These are phyloP conservation scores for Oreotrochilus melanogaster DNA, from an alignment of 2,113 vertebrate species.

Conservation along the genomic window DNA sequence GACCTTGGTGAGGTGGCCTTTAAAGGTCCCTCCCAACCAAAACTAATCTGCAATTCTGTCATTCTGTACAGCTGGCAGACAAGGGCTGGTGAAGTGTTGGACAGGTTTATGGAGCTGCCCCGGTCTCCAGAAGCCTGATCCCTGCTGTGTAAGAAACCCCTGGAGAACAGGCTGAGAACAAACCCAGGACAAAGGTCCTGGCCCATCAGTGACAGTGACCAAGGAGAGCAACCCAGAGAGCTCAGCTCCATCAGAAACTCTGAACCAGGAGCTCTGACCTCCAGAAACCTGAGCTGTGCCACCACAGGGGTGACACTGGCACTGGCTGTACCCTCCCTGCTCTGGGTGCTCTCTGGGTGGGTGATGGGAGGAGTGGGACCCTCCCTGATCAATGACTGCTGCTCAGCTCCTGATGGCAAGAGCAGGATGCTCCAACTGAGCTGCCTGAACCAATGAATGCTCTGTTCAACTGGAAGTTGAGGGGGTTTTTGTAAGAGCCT, in stretches of 20 bases:
- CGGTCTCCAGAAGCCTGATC: not conserved
- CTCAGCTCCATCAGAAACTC: not conserved
- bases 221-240: not conserved
- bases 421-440: not conserved
- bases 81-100: not conserved
- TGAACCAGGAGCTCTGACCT: too few relatives aligned
- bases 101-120: not conserved
- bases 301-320: not conserved
- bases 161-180: not conserved
- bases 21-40: too few relatives aligned
- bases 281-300: not conserved
- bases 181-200: not conserved
- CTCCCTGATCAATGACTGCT: not conserved
- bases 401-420: not conserved
- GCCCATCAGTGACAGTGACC: not conserved
- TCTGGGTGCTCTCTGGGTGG: not conserved
- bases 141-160: not conserved
- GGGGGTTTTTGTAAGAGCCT: not conserved
- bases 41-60: too few relatives aligned
- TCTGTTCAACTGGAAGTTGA: not conserved
- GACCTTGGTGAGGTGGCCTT: too few relatives aligned
- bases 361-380: not conserved
- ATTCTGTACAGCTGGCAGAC: not conserved
- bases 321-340: fast-evolving
- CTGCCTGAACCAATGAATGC: not conserved